These are phyloP conservation scores for Drosophila mayri DNA, from an alignment of 1,140 invertebrate species.

Conservation along the genomic window DNA sequence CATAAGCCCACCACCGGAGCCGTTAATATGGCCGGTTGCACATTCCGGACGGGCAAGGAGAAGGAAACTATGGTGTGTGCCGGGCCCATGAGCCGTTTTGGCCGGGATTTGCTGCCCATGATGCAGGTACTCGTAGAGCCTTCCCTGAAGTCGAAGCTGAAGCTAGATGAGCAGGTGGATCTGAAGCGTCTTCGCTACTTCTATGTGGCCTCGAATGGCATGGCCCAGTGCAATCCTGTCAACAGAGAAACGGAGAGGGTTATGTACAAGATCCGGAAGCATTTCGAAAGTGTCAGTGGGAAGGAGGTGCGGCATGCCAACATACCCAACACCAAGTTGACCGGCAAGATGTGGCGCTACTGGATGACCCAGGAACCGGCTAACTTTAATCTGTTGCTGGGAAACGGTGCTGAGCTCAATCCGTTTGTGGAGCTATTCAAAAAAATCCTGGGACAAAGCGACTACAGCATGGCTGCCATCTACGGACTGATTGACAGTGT, in stretches of 20 bases:
- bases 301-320: slow-evolving; percentile 82
- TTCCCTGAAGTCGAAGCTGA: slow-evolving; percentile 66
- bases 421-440: slow-evolving; percentile 87
- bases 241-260: slow-evolving; percentile 88
- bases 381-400: slow-evolving; percentile 88
- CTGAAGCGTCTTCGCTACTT: slow-evolving; percentile 90
- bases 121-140: slow-evolving; percentile 86
- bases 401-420: slow-evolving; percentile 87
- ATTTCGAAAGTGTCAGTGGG: slow-evolving; percentile 62
- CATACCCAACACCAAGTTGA: slow-evolving; percentile 87
- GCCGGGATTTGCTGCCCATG: slow-evolving; percentile 90
- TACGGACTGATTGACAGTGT: slow-evolving; percentile 88
- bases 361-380: slow-evolving; percentile 90
- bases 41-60: slow-evolving; percentile 87
- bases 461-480: slow-evolving; percentile 89
- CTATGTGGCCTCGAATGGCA: slow-evolving; percentile 91
- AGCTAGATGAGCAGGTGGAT: slow-evolving; percentile 87
- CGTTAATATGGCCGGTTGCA: slow-evolving; percentile 87
- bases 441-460: slow-evolving; percentile 86
- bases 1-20: slow-evolving; percentile 93
- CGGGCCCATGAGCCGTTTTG: slow-evolving; percentile 92
- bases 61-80: slow-evolving; percentile 88
- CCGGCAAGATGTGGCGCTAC: slow-evolving; percentile 89
- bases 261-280: slow-evolving; percentile 86
- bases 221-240: slow-evolving; percentile 89